phyloP scores from a whole-genome alignment of 2,888 invertebrate genomes.

The Protodeltote pygarga region DNA sequence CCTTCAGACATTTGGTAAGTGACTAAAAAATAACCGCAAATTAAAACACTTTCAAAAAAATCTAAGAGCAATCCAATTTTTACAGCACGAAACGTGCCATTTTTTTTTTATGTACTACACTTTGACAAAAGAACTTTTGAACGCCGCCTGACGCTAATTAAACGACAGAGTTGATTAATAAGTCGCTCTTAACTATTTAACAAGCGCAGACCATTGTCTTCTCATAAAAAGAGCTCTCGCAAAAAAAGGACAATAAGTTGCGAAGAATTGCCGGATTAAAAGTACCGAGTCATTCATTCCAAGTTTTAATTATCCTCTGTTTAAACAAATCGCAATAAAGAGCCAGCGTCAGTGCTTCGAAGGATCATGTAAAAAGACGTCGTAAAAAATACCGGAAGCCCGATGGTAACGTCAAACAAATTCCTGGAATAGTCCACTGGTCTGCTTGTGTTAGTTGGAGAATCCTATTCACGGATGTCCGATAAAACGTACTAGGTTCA shows the following conservation, averaged over 20 bases:
- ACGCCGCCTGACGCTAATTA: constrained; percentile 69
- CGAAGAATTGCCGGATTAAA: constrained; percentile 73
- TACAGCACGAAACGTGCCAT: constrained; percentile 27
- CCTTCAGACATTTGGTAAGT: too few relatives aligned
- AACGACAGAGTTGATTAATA: constrained; percentile 78
- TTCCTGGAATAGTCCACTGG: constrained; percentile 66
- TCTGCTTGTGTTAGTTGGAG: constrained; percentile 61
- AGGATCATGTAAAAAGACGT: constrained; percentile 63
- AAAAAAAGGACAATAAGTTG: constrained; percentile 67
- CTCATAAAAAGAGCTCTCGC: constrained; percentile 69
- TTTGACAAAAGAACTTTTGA: constrained; percentile 63
- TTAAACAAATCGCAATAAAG: constrained; percentile 83
- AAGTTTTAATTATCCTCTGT: constrained; percentile 83
- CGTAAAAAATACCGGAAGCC: constrained; percentile 64
- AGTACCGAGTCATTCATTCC: constrained; percentile 77
- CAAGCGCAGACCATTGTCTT: constrained; percentile 75
- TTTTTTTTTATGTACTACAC: constrained; percentile 58
- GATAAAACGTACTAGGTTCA: constrained; percentile 36
- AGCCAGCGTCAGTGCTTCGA: constrained; percentile 62
- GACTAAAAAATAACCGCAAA: constrained; percentile 4
- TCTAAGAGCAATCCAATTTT: constrained; percentile 18
- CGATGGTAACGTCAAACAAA: constrained; percentile 71
- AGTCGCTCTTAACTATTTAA: constrained; percentile 78
- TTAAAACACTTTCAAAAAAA: constrained; percentile 23
- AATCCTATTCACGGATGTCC: constrained; percentile 46